Percentiles rank a stretch among this genome's conserved stretches.
phyloP scores from a whole-genome alignment of 2,113 vertebrate species.

The Antigone vipio region DNA sequence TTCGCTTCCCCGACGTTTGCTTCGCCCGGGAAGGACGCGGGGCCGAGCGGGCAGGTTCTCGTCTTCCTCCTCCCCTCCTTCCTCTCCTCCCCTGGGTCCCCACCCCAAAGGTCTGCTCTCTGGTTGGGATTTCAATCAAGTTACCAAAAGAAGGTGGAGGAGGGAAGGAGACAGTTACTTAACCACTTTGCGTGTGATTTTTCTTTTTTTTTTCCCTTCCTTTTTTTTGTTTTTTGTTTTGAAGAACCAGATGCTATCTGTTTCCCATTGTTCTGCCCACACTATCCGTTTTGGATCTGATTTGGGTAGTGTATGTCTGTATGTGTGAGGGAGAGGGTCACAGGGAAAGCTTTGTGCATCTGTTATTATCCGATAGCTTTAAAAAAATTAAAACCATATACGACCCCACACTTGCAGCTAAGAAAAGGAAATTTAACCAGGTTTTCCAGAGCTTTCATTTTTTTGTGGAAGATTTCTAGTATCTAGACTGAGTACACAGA shows the following conservation, averaged over 20 bases:
- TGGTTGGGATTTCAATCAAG: not conserved
- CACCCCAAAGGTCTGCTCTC: not conserved
- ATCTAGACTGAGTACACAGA: not conserved
- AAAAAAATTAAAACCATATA: not conserved
- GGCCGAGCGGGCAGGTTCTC: not conserved
- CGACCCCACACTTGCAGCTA: fast-evolving
- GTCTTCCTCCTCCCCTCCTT: not conserved
- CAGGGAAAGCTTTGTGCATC: not conserved
- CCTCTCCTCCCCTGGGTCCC: not conserved
- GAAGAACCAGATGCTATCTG: not conserved
- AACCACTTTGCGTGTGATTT: not conserved
- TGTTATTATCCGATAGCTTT: constrained; percentile 9
- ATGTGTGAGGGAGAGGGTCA: not conserved
- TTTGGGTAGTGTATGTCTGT: not conserved
- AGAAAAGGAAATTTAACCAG: not conserved
- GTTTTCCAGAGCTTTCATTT: not conserved
- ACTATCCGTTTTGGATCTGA: not conserved
- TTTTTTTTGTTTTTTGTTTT: not conserved
- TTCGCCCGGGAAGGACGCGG: not conserved
- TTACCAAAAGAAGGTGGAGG: not conserved
- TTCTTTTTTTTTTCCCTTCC: not conserved
- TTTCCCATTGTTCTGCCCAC: constrained; percentile 35
- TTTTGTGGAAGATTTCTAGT: not conserved
- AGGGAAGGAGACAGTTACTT: not conserved
- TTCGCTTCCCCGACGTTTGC: fast-evolving